Evolutionary conservation across 92 coral and sea anemone species (phyloP).

Genomic region (Desmophyllum pertusum): DNA sequence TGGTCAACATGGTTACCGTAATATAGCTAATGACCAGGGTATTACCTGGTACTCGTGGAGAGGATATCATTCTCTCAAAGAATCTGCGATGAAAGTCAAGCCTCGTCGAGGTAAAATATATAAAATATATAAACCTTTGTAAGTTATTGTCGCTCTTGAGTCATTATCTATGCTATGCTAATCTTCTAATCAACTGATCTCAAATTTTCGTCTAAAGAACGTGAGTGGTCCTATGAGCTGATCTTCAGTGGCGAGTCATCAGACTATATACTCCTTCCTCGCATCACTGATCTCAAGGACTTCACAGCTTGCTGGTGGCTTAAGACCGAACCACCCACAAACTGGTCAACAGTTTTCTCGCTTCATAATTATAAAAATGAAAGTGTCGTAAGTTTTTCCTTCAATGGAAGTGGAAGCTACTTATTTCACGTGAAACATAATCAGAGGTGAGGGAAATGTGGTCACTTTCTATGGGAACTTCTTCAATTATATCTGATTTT

Average conservation of each 20-base stretch:
- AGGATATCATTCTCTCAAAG: conserved; percentile 24
- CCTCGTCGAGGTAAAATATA: conserved; percentile 39
- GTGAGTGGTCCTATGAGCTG: conserved; percentile 25
- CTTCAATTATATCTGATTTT: no score
- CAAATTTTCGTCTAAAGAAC: not conserved
- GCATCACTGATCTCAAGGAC: conserved; percentile 25
- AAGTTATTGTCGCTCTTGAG: no score
- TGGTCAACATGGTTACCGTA: conserved; percentile 42
- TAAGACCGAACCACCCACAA: conserved; percentile 26
- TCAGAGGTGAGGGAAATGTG: not conserved
- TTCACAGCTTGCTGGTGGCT: conserved; percentile 71
- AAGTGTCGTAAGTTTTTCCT: conserved; percentile 17
- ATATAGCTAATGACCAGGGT: not conserved
- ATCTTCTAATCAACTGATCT: no score
- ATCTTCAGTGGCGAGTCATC: conserved; percentile 15
- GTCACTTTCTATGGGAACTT: no score
- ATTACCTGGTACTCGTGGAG: conserved; percentile 39
- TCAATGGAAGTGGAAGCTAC: conserved; percentile 1
- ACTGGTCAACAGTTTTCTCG: conserved; percentile 52
- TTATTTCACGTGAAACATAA: not conserved
- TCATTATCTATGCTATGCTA: no score
- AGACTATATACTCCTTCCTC: conserved; percentile 23
- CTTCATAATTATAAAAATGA: conserved; percentile 16
- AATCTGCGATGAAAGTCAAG: conserved; percentile 48
- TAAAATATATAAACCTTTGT: no score